Evolutionary conservation across 2,888 invertebrate species (phyloP), one percentile per base, ranked within the genome.

Genomic region (Scaptodrosophila latifasciaeformis): DNA sequence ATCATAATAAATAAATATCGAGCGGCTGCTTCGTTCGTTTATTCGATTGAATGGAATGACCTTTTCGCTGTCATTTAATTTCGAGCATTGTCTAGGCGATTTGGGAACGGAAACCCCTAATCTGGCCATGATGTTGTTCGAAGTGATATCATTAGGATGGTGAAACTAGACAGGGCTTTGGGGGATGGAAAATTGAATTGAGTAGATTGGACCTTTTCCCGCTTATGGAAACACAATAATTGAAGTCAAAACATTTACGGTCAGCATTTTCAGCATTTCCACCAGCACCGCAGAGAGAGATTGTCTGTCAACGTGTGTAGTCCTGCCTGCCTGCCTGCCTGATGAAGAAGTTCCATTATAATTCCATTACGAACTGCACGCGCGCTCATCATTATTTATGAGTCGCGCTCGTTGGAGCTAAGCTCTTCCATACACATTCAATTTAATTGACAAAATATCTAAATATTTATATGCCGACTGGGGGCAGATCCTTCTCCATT

Each of bases 21-120:
- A 65, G 52, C 59, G 52, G 34, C 46, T 62, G 65, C 67, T 67
- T 63, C 62, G 69, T 67, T 65, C 62, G 63, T 63, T 56, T 55
- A 31, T 70, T 70, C 74, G 67, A 71, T 70, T 76, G 69, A 70
- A 74, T 69, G 58, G 77, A 69, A 77, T 76, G 76, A 76, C 76
- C 72, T 72, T 75, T 72, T 74, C 61, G 68, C 71, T 78, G 77
- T 81, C 76, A 82, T 82, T 82, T 82, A 77, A 82, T 82, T 79
- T 82, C 75, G 72, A 69, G 77, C 72, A 82, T 81, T 77, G 82
- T 83, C 70, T 78, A 63, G 71, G 65, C 70, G 67, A 70, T 65
- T 82, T 72, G 70, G 78, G 72, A 82, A 82, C 81, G 82, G 82
- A 82, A 82, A 82, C 82, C 82, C 77, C 82, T 82, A 82, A 82